Evolutionary conservation across 2,797 vertebrate species (phyloP).

Genomic region (Tarsius wallacei): DNA sequence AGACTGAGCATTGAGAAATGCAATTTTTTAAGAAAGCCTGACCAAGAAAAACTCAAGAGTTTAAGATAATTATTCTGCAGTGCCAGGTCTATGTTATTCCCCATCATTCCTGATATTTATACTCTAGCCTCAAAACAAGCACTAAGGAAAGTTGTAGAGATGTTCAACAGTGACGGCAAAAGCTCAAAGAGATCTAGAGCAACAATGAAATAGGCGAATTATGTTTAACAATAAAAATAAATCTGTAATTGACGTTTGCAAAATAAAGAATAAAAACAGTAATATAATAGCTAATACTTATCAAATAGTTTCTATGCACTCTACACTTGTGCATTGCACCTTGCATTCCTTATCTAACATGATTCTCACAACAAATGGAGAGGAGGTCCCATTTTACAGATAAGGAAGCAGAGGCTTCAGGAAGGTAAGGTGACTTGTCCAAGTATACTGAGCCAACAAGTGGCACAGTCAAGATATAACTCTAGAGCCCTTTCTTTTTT

Average conservation of each 20-base stretch:
- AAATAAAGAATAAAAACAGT: background rate
- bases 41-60: background rate
- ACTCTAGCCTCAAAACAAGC: background rate
- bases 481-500: background rate
- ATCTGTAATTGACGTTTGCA: background rate
- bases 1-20: background rate
- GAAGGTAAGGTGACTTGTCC: background rate
- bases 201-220: conserved; percentile 9
- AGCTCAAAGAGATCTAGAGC: background rate
- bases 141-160: background rate
- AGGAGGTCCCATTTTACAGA: background rate
- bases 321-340: background rate
- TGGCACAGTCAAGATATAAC: background rate
- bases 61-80: background rate
- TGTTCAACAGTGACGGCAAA: background rate
- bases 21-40: conserved; percentile 1
- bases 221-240: conserved; percentile 29
- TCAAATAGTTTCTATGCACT: background rate
- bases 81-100: background rate
- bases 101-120: conserved; percentile 5
- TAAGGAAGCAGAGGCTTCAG: background rate
- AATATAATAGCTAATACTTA: background rate
- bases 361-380: background rate
- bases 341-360: background rate
- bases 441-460: background rate